Evolutionary conservation across 2,797 vertebrate genomes (phyloP).

Genomic region (Premnoplex brunnescens): DNA sequence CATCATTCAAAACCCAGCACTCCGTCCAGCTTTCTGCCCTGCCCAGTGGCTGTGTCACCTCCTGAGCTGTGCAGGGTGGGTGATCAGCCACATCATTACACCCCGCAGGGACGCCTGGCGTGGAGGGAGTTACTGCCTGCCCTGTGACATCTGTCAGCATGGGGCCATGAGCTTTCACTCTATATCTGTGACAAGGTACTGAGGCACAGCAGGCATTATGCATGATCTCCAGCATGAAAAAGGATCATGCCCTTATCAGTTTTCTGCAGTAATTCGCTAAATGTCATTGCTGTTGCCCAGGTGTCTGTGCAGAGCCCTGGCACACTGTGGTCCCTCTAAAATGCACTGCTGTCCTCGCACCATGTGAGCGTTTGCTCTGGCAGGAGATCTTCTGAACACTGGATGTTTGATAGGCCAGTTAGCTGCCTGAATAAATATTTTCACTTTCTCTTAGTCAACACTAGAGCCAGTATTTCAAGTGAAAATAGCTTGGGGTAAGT

Average conservation of each 20-base stretch:
- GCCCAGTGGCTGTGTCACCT: rapidly evolving
- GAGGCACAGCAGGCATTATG: conserved; percentile 21
- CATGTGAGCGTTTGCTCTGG: neutral
- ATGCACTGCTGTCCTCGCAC: neutral
- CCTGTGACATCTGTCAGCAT: conserved; percentile 18
- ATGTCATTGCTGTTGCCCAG: conserved; percentile 30
- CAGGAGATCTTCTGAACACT: neutral
- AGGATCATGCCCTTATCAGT: conserved; percentile 49
- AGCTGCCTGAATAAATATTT: conserved; percentile 35
- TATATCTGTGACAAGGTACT: conserved; percentile 40
- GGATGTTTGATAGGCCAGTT: conserved; percentile 22
- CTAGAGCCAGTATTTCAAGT: neutral
- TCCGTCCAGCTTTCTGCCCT: neutral
- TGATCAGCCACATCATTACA: neutral
- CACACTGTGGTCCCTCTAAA: neutral
- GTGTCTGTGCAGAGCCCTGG: conserved; percentile 13
- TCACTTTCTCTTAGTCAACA: neutral
- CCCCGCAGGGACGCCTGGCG: neutral
- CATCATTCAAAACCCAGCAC: neutral
- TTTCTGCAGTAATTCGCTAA: conserved; percentile 39
- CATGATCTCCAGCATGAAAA: conserved; percentile 22
- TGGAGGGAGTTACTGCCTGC: neutral
- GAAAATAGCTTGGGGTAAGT: neutral
- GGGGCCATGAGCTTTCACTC: conserved; percentile 4
- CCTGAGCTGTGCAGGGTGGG: neutral